These are phyloP conservation scores for Muraenolepis orangiensis DNA, from an alignment of 2,797 vertebrate genomes.

Conservation along the genomic window DNA sequence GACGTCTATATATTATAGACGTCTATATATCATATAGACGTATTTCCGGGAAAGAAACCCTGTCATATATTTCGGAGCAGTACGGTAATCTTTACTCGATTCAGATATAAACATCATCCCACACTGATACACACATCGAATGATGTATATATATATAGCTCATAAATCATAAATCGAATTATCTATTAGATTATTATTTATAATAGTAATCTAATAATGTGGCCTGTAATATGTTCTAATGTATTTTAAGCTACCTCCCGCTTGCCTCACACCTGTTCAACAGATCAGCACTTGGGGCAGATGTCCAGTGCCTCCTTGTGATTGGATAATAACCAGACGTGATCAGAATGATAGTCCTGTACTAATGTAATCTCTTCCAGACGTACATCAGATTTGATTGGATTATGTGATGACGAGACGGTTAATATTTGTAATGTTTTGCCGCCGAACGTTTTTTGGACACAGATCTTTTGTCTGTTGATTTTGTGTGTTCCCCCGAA, in stretches of 20 bases:
- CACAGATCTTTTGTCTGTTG: background rate
- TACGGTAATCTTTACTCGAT: background rate
- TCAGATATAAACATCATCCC: too few species aligned
- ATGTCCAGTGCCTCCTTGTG: background rate
- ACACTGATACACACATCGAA: background rate
- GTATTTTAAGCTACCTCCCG: background rate
- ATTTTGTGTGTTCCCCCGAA: background rate
- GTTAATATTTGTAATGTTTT: background rate
- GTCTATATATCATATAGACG: too few species aligned
- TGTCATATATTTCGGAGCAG: too few species aligned
- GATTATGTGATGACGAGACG: background rate
- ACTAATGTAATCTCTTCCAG: background rate
- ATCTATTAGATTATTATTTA: too few species aligned
- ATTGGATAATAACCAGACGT: background rate
- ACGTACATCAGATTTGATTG: background rate
- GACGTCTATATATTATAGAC: too few species aligned
- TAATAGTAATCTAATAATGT: too few species aligned
- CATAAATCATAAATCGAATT: too few species aligned
- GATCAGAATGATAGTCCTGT: background rate
- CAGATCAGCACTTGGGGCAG: background rate
- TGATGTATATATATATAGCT: background rate
- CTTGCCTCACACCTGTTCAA: background rate
- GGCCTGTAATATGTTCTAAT: background rate
- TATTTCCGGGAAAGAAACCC: too few species aligned
- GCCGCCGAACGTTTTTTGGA: background rate